A percentile compares a stretch with the other conserved stretches of the same genome.
These are phyloP conservation scores for Palythoa grandiflora DNA, from an alignment of 92 coral and sea anemone species.

Conservation along the genomic window DNA sequence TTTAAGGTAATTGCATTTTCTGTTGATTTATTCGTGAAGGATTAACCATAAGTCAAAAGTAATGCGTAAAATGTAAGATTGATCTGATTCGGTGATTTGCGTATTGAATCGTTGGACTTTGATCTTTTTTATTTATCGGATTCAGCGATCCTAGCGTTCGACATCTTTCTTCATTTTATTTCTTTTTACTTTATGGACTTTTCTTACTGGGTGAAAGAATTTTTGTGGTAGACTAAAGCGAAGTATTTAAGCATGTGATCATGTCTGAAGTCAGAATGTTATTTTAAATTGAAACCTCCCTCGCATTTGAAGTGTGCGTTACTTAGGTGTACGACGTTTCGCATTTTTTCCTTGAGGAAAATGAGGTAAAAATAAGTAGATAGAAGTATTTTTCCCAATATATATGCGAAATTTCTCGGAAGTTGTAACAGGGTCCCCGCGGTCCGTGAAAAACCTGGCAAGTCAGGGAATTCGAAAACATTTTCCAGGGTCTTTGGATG, in stretches of 20 bases:
- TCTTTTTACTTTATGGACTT: neutral
- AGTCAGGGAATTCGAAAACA: too few species aligned
- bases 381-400: neutral
- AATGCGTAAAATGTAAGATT: neutral
- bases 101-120: neutral
- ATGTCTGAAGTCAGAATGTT: neutral
- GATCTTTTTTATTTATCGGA: neutral
- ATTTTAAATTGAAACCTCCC: neutral
- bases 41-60: neutral
- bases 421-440: neutral
- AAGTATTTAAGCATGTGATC: neutral
- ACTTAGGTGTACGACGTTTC: neutral
- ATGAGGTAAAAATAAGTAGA: neutral
- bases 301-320: neutral
- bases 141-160: slow-evolving; percentile 11
- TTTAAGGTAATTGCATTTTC: neutral
- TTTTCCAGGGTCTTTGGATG: too few species aligned
- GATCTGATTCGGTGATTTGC: neutral
- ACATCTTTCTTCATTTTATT: slow-evolving; percentile 21
- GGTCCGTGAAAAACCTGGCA: too few species aligned
- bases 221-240: neutral
- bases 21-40: neutral
- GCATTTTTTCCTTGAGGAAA: neutral
- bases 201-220: neutral
- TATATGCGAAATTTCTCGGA: neutral